Evolutionary conservation across 2,888 invertebrate species (phyloP).

Genomic region (Baronia brevicornis): DNA sequence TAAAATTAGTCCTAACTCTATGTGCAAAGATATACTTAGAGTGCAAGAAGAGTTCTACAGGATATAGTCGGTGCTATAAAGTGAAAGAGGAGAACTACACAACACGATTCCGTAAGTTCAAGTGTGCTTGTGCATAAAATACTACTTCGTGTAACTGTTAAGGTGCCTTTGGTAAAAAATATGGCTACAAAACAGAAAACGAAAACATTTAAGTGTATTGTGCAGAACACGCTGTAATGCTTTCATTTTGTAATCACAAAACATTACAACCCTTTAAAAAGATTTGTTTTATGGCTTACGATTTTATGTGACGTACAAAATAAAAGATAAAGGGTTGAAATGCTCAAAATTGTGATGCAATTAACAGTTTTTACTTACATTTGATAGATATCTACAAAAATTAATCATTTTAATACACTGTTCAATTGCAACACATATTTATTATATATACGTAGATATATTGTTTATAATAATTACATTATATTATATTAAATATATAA

Average conservation of each 20-base stretch:
- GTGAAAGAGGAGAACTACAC: constrained; percentile 17
- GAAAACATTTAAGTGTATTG: constrained; percentile 12
- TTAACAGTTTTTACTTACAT: too few species aligned
- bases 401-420: background rate
- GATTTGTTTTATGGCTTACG: constrained; percentile 19
- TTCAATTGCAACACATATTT: constrained; percentile 15
- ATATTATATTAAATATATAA: constrained; percentile 23
- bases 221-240: constrained; percentile 25
- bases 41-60: constrained; percentile 26
- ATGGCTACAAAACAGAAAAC: constrained; percentile 23
- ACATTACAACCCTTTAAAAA: constrained; percentile 32
- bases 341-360: constrained; percentile 30
- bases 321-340: constrained; percentile 32
- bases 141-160: constrained; percentile 37
- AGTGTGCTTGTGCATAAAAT: constrained; percentile 32
- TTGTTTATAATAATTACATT: constrained; percentile 21
- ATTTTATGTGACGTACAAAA: constrained; percentile 26
- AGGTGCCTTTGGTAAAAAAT: constrained; percentile 34
- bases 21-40: constrained; percentile 15
- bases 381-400: too few species aligned
- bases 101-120: constrained; percentile 20
- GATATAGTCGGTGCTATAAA: constrained; percentile 21
- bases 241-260: constrained; percentile 25
- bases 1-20: constrained; percentile 9
- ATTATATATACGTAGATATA: constrained; percentile 26